Conservation (phyloP, 2,113 vertebrate genomes). For the Sminthopsis crassicaudata region DNA sequence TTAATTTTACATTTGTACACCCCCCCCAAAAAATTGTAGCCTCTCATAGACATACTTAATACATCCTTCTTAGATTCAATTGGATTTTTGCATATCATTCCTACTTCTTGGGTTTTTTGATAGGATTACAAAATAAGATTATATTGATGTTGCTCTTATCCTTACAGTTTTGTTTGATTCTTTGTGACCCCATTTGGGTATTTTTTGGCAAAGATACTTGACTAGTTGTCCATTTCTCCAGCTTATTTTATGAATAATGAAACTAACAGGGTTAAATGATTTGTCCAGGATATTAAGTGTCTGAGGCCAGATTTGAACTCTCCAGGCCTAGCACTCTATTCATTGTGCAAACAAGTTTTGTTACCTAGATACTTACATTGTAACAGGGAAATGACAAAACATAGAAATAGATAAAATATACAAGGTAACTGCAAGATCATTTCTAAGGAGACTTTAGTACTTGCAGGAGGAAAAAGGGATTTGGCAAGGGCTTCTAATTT, state of each 20-base stretch:
- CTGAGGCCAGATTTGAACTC: no score
- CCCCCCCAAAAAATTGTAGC: neutral
- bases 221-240: no score
- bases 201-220: no score
- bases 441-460: neutral
- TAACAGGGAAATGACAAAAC: neutral
- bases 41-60: neutral
- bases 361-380: neutral
- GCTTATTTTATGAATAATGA: no score
- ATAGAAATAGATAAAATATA: neutral
- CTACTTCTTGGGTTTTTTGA: neutral
- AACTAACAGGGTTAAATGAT: no score
- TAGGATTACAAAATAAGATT: neutral
- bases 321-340: no score
- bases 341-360: neutral
- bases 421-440: neutral
- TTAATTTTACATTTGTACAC: neutral
- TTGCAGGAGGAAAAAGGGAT: neutral
- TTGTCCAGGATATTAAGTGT: no score
- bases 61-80: neutral
- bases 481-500: neutral
- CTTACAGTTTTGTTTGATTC: no score
- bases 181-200: no score
- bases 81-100: neutral
- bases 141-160: no score